Conservation (phyloP, 2,113 vertebrate species). For the Trichechus manatus region DNA sequence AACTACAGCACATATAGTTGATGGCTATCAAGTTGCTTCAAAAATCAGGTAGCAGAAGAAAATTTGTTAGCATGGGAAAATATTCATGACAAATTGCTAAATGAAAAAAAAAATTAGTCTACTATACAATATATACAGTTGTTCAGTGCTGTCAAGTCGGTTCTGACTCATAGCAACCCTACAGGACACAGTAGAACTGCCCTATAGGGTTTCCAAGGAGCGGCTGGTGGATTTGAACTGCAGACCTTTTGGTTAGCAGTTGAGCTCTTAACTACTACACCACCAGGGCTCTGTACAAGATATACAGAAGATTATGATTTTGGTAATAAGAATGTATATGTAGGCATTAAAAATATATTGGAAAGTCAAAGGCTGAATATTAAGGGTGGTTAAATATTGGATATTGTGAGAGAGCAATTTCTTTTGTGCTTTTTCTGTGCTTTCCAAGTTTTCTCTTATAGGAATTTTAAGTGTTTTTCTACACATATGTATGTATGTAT, state of each 20-base stretch:
- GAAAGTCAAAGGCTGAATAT: not conserved
- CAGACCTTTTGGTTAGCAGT: too few relatives aligned
- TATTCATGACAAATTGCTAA: conserved; percentile 15
- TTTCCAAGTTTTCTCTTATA: conserved; percentile 44
- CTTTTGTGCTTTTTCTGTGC: conserved; percentile 30
- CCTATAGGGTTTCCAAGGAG: too few relatives aligned
- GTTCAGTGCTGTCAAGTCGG: too few relatives aligned
- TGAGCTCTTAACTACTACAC: too few relatives aligned
- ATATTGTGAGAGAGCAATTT: conserved; percentile 50
- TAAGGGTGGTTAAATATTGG: conserved; percentile 31
- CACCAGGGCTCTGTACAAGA: not conserved
- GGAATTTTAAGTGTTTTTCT: not conserved
- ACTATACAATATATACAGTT: not conserved
- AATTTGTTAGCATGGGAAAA: conserved; percentile 32
- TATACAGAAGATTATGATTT: conserved; percentile 24
- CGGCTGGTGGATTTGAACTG: too few relatives aligned
- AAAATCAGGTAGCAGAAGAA: conserved; percentile 10
- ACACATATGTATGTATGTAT: not conserved
- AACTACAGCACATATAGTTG: conserved; percentile 18
- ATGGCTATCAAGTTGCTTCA: conserved; percentile 26
- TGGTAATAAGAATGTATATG: conserved; percentile 32
- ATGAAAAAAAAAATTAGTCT: not conserved
- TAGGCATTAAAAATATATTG: conserved; percentile 5
- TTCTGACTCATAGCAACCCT: too few relatives aligned
- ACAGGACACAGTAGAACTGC: too few relatives aligned